phyloP scores from a whole-genome alignment of 2,113 vertebrate species.

The human (Homo sapiens) region DNA sequence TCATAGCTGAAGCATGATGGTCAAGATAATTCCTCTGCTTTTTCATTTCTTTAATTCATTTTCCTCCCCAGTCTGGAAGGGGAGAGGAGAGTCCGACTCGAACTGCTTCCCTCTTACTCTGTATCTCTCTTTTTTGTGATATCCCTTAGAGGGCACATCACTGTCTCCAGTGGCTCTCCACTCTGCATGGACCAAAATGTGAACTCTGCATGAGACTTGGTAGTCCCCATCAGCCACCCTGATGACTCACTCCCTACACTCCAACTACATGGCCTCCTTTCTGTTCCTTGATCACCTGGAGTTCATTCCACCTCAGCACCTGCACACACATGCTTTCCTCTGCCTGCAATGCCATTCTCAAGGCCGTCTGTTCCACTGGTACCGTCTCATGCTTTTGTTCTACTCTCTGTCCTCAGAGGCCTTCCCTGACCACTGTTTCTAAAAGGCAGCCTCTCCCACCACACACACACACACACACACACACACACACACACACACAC shows the following conservation, averaged over 20 bases:
- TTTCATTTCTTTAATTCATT: neutral
- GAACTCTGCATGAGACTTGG: neutral
- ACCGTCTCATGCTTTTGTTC: neutral
- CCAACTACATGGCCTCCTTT: neutral
- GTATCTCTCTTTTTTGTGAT: neutral
- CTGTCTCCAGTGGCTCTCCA: neutral
- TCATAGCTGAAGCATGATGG: neutral
- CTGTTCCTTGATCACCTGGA: neutral
- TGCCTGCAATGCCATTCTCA: neutral
- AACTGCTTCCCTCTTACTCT: neutral
- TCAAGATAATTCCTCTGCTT: neutral
- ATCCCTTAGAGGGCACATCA: neutral
- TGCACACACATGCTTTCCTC: neutral
- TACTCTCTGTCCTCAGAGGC: neutral
- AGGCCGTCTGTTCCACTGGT: neutral
- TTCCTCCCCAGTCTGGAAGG: neutral
- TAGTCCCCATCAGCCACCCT: neutral
- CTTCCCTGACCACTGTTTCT: neutral
- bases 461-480: neutral
- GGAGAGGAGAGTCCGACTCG: neutral
- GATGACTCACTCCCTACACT: accelerated
- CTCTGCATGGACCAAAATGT: neutral
- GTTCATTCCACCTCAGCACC: neutral
- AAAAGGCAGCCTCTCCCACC: neutral
- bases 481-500: neutral